Conservation (phyloP, 2,113 vertebrate species). For the Caranx ignobilis region DNA sequence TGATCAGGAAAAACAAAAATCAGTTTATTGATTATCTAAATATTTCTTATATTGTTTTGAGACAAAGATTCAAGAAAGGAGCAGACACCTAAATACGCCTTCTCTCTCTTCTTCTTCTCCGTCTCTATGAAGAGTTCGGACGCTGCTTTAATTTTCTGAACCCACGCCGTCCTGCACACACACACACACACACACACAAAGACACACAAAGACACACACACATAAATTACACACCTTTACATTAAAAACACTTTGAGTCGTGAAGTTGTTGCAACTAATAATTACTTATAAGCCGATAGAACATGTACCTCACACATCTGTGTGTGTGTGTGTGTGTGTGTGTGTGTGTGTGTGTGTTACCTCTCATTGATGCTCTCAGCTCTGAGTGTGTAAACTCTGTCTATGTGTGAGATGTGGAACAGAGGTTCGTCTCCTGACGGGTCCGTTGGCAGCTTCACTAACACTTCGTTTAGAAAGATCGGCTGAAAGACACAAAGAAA, state of each 20-base stretch:
- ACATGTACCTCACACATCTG: too few species aligned
- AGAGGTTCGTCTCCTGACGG: slow-evolving; percentile 98
- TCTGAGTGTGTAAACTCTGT: slow-evolving; percentile 95
- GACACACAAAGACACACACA: not conserved
- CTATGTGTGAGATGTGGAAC: slow-evolving; percentile 99
- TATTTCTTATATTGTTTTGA: too few species aligned
- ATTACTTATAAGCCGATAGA: too few species aligned
- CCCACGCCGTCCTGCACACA: slow-evolving; percentile 94
- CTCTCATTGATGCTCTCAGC: slow-evolving; percentile 98
- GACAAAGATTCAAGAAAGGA: not conserved
- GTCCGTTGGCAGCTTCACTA: slow-evolving; percentile 97
- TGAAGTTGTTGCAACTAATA: not conserved
- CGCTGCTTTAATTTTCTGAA: slow-evolving; percentile 99
- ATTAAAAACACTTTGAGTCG: not conserved
- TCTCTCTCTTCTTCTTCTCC: slow-evolving; percentile 99
- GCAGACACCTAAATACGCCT: slow-evolving; percentile 92
- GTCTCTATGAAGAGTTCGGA: slow-evolving; percentile 99
- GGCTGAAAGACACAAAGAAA: slow-evolving; percentile 85
- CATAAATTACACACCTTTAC: not conserved
- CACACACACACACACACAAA: slow-evolving; percentile 25
- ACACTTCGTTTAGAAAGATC: slow-evolving; percentile 97
- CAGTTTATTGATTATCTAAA: too few species aligned
- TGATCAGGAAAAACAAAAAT: too few species aligned
- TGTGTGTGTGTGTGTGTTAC: slow-evolving; percentile 74
- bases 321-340: too few species aligned